Evolutionary conservation across 2,113 vertebrate species (phyloP), one percentile per base, ranked within the genome.

Genomic region (Cavia aperea): DNA sequence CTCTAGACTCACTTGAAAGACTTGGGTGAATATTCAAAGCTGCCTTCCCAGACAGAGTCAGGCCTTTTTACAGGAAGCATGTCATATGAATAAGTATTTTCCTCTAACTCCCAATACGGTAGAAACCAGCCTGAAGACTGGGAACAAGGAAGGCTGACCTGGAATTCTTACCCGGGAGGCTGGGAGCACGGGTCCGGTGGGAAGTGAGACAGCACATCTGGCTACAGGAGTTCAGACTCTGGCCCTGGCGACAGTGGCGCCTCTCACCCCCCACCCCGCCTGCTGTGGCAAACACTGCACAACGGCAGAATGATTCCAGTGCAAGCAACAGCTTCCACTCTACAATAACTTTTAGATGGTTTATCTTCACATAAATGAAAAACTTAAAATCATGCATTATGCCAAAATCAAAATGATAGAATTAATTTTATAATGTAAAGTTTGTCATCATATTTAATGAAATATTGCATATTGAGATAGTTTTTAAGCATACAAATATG

Each of bases 341-440:
- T 81, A n/a, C 86, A 77, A 51, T 60, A 63, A 24, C 3, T 51
- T 60, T 87, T 46, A 18, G n/a, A 70, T 78, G 66, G 24, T 58
- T 56, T 46, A 23, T 54, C 70, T 95, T 70, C 93, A 54, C 14
- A 72, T 85, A 84, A 89, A 1, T 39, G 4, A 84, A 92, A 66
- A 51, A 46, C 36, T 70, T 87, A 36, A 51, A 60, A 54, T 78
- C 36, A 54, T 49, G 1, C n/a, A 29, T 31, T 49, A 49, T 51
- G 26, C 51, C 26, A 78, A 31, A 78, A 77, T 46, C 7, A 81
- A 85, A 92, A 88, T 54, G 10, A 87, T 43, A 54, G 16, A 78
- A 70, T 87, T 92, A 70, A 73, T 81, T 77, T 60, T 58, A 43
- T 56, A 54, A 36, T 73, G 68, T 7, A 2, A 4, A 81, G n/a